A percentile compares a stretch with the other conserved stretches of the same genome.
Conservation (phyloP, 2,888 invertebrate species). For the Escarpia spicata region DNA sequence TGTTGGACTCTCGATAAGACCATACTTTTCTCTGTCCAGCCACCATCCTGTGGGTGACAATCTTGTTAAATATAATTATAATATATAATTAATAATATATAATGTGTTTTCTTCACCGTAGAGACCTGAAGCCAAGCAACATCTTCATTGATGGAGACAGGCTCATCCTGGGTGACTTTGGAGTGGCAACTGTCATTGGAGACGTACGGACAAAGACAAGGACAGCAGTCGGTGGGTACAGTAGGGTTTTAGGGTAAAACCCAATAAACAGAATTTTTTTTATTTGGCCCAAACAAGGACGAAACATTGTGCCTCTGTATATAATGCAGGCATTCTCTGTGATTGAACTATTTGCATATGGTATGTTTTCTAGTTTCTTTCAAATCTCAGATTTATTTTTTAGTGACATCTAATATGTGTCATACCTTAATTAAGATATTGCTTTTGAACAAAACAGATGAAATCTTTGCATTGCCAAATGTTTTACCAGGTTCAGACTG, state of each 20-base stretch:
- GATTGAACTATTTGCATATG: neutral
- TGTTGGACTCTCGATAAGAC: too few relatives aligned
- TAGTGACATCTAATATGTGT: too few relatives aligned
- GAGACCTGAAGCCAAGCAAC: slow-evolving; percentile 61
- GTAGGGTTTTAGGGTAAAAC: too few relatives aligned
- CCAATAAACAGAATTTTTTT: too few relatives aligned
- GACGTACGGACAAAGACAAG: slow-evolving; percentile 60
- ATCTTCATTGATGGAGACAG: slow-evolving; percentile 54
- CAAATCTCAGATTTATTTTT: too few relatives aligned
- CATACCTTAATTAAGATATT: too few relatives aligned
- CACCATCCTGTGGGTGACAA: too few relatives aligned
- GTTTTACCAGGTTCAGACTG: too few relatives aligned
- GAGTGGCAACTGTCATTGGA: slow-evolving; percentile 61
- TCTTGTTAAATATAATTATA: too few relatives aligned
- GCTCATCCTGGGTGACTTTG: slow-evolving; percentile 59
- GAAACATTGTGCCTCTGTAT: neutral
- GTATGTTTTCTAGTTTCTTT: neutral
- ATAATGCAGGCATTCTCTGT: neutral
- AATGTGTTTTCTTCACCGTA: slow-evolving; percentile 40
- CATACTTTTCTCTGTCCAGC: too few relatives aligned
- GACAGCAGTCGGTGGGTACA: slow-evolving; percentile 50
- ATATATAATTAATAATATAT: too few relatives aligned
- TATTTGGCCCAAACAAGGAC: too few relatives aligned
- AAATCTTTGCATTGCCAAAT: neutral
- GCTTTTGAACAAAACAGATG: neutral